Percentiles rank a stretch among this genome's conserved stretches.
Evolutionary conservation across 2,113 vertebrate genomes (phyloP).

Genomic region (Zosterops japonicus): DNA sequence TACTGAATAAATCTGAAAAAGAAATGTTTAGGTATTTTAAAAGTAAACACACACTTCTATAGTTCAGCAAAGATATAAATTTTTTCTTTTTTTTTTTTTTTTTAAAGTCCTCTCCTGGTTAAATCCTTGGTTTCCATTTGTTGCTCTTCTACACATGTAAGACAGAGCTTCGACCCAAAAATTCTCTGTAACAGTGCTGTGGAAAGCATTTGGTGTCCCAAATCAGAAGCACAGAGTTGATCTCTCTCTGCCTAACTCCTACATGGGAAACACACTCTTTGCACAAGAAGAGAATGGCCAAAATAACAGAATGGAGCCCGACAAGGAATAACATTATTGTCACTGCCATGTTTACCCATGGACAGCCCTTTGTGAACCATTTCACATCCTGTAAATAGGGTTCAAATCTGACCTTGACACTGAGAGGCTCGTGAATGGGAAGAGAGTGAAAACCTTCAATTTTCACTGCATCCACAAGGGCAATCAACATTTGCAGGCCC

Average conservation of each 20-base stretch:
- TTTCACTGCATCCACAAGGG: not conserved
- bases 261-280: not conserved
- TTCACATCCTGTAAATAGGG: not conserved
- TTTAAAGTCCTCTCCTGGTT: not conserved
- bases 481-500: not conserved
- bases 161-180: not conserved
- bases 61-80: not conserved
- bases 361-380: accelerated
- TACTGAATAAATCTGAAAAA: constrained; percentile 13
- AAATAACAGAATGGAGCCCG: not conserved
- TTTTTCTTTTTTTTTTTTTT: not conserved
- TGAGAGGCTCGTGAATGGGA: not conserved
- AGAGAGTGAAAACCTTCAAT: not conserved
- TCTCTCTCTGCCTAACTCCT: not conserved
- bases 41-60: not conserved
- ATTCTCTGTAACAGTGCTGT: not conserved
- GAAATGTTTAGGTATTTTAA: not conserved
- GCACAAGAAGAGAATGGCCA: not conserved
- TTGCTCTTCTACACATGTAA: not conserved
- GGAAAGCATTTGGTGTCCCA: not conserved
- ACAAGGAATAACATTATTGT: not conserved
- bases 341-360: not conserved
- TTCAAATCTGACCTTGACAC: not conserved
- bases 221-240: not conserved
- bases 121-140: not conserved